Conservation (phyloP, 1,140 invertebrate genomes). For the Druon quercuslanigerum region DNA sequence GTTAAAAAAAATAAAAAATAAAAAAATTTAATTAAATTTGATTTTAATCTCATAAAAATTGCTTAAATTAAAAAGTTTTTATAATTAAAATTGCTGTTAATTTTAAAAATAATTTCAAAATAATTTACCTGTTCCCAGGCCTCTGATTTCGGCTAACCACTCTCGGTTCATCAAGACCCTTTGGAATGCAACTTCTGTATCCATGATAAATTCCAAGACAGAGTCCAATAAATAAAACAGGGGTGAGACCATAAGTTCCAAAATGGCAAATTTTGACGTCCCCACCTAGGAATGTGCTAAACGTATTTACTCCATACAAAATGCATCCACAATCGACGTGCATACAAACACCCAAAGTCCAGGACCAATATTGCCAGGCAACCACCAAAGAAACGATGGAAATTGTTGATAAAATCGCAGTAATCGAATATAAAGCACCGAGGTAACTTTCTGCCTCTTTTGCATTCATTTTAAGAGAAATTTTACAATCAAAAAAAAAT, state of each 20-base stretch:
- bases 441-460: slow-evolving; percentile 75
- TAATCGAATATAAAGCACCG: slow-evolving; percentile 74
- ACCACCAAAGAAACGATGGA: slow-evolving; percentile 78
- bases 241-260: slow-evolving; percentile 77
- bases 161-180: slow-evolving; percentile 63
- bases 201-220: slow-evolving; percentile 80
- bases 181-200: slow-evolving; percentile 80
- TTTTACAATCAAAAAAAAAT: neutral
- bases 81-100: no score
- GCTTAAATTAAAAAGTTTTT: no score
- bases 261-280: slow-evolving; percentile 80
- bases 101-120: no score
- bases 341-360: slow-evolving; percentile 80
- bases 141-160: slow-evolving; percentile 44
- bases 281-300: slow-evolving; percentile 80
- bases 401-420: slow-evolving; percentile 73
- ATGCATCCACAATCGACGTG: slow-evolving; percentile 81
- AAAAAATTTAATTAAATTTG: no score
- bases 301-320: slow-evolving; percentile 79
- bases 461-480: slow-evolving; percentile 56
- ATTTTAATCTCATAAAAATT: no score
- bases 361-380: slow-evolving; percentile 81
- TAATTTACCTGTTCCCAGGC: slow-evolving; percentile 49
- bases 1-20: no score
- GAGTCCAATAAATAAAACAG: slow-evolving; percentile 76